Evolutionary conservation across 2,113 vertebrate species (phyloP), one percentile per base, ranked within the genome.

Genomic region (Acanthisitta chloris): DNA sequence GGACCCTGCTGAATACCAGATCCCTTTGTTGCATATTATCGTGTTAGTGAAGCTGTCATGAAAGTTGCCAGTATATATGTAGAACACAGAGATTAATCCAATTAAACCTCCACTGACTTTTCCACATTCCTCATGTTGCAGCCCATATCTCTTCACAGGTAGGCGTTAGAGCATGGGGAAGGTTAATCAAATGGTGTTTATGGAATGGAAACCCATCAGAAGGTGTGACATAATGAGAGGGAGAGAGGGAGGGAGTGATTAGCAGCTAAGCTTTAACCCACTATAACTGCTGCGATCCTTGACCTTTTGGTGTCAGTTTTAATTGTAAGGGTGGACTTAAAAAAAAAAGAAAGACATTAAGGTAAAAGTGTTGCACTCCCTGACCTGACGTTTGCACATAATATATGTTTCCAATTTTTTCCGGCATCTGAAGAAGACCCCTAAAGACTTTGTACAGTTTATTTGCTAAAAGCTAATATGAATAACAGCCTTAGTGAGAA

Each of bases 41-140:
- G 31, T 84, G 88, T 97, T 97, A 97, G 95, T 94, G 83, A 95
- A 98, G 92, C 97, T 98, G 98, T 98, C 98, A 97, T 25, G 43
- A 96, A 97, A 96, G 95, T 96, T 96, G 74, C 90, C 90, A 46
- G 70, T 43, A 18, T 80, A 12, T 28, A 54, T 92, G 96, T 92
- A 95, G 95, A 96, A 59, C 82, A 89, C 76, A 59, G 94, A 96
- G 92, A 96, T 96, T 98, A 98, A 98, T 98, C 98, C 96, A 98
- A 98, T 98, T 98, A 98, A 98, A 96, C 96, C 95, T 97, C 93
- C 96, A 96, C 94, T 97, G 96, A 97, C 93, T 98, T 92, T 96
- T 97, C 97, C 91, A 97, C 98, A 97, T 98, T 98, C 97, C 92
- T 97, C 28, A 7, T 96, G 93, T 57, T 91, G 94, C 87, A 91